Evolutionary conservation across 2,797 vertebrate genomes (phyloP).

Genomic region (Pyrocephalus nanus): DNA sequence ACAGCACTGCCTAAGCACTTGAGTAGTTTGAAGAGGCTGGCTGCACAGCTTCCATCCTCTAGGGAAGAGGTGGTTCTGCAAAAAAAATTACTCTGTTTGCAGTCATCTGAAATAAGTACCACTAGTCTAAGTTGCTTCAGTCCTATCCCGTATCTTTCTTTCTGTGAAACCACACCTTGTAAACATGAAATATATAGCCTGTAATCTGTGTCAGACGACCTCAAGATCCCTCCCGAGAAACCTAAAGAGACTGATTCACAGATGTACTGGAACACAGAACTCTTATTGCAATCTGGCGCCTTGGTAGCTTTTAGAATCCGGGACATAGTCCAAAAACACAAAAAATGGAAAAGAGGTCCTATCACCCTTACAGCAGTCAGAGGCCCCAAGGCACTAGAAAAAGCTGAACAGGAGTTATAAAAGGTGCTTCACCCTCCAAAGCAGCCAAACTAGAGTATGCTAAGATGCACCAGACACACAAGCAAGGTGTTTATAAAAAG

Average conservation of each 20-base stretch:
- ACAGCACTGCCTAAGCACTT: neutral
- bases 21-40: neutral
- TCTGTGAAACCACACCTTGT: neutral
- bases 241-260: slow-evolving; percentile 38
- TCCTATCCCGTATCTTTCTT: neutral
- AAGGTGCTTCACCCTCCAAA: neutral
- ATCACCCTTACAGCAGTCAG: slow-evolving; percentile 12
- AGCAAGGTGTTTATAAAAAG: neutral
- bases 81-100: neutral
- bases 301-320: slow-evolving; percentile 31
- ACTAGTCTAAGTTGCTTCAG: neutral
- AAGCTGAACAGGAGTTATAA: neutral
- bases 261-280: slow-evolving; percentile 51
- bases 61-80: neutral
- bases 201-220: slow-evolving; percentile 41
- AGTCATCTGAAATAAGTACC: neutral
- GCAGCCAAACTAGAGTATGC: neutral
- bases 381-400: neutral
- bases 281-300: slow-evolving; percentile 50
- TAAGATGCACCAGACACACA: neutral
- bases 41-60: neutral
- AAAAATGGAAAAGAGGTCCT: slow-evolving; percentile 6
- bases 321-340: slow-evolving; percentile 25
- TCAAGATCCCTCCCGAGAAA: slow-evolving; percentile 8
- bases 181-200: slow-evolving; percentile 35